Evolutionary conservation across 2,797 vertebrate genomes (phyloP).

Genomic region (Alosa sapidissima): DNA sequence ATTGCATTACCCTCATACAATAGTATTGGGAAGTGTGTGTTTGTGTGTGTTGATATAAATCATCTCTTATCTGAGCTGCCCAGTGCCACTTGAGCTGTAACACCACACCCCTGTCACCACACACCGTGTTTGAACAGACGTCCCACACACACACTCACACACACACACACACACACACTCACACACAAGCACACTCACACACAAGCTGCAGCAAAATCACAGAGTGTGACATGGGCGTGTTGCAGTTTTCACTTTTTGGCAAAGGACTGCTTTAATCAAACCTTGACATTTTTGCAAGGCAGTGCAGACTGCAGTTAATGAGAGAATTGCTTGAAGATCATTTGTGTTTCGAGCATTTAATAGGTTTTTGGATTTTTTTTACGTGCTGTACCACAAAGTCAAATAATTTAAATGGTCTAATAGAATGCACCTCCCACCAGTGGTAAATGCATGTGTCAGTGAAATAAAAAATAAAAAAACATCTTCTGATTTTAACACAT

Average conservation of each 20-base stretch:
- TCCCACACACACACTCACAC: slow-evolving; percentile 11
- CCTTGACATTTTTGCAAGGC: slow-evolving; percentile 10
- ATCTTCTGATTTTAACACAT: not conserved
- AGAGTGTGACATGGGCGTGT: slow-evolving; percentile 28
- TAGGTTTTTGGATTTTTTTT: not conserved
- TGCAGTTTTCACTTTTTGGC: slow-evolving; percentile 32
- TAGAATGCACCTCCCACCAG: not conserved
- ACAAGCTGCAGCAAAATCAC: slow-evolving; percentile 34
- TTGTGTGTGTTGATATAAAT: slow-evolving; percentile 67
- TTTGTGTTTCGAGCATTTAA: not conserved
- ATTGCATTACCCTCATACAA: not conserved
- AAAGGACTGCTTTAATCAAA: slow-evolving; percentile 2
- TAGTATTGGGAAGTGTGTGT: slow-evolving; percentile 1
- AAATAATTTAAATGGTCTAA: not conserved
- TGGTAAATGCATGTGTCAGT: not conserved
- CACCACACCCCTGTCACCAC: slow-evolving; percentile 78
- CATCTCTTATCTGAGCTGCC: slow-evolving; percentile 80
- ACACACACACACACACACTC: slow-evolving; percentile 28
- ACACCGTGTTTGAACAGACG: slow-evolving; percentile 73
- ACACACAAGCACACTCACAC: slow-evolving; percentile 60
- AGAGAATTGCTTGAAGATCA: not conserved
- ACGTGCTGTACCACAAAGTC: not conserved
- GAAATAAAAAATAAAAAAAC: not conserved
- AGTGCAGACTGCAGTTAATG: not conserved
- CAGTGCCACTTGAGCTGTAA: slow-evolving; percentile 84